Conservation (phyloP, 2,113 vertebrate species). For the Megaptera novaeangliae region DNA sequence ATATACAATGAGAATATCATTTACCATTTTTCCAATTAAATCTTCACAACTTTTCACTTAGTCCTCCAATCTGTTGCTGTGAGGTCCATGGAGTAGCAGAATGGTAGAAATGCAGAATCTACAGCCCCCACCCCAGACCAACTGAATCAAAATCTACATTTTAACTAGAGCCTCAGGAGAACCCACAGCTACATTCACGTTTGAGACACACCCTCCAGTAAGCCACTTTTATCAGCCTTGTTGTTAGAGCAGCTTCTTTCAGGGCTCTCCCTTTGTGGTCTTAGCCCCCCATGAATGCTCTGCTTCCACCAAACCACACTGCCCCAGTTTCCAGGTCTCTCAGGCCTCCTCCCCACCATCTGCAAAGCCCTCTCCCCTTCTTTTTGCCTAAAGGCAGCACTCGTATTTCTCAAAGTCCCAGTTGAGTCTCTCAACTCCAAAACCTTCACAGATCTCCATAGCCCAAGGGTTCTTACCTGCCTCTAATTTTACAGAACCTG, state of each 20-base stretch:
- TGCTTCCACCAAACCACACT: not conserved
- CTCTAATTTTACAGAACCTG: not conserved
- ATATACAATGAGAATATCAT: constrained; percentile 25
- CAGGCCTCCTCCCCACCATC: no score
- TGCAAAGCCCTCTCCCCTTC: not conserved
- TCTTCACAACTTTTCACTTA: not conserved
- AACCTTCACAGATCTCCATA: not conserved
- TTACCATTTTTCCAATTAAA: constrained; percentile 25
- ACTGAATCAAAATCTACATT: not conserved
- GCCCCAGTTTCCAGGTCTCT: not conserved
- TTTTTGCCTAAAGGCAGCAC: not conserved
- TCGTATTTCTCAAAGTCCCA: not conserved
- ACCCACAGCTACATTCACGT: not conserved
- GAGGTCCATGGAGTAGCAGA: not conserved
- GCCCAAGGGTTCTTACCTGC: not conserved
- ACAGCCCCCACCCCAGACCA: not conserved
- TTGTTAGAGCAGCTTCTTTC: not conserved
- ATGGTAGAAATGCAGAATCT: not conserved
- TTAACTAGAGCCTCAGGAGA: not conserved
- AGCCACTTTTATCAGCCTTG: not conserved
- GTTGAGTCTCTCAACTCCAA: not conserved
- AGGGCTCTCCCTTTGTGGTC: not conserved
- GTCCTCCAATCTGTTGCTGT: not conserved
- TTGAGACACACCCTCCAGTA: not conserved
- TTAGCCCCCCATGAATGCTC: not conserved